Percentiles rank a stretch among this genome's conserved stretches.
Evolutionary conservation across 2,113 vertebrate genomes (phyloP).

Genomic region (Oreochromis aureus): DNA sequence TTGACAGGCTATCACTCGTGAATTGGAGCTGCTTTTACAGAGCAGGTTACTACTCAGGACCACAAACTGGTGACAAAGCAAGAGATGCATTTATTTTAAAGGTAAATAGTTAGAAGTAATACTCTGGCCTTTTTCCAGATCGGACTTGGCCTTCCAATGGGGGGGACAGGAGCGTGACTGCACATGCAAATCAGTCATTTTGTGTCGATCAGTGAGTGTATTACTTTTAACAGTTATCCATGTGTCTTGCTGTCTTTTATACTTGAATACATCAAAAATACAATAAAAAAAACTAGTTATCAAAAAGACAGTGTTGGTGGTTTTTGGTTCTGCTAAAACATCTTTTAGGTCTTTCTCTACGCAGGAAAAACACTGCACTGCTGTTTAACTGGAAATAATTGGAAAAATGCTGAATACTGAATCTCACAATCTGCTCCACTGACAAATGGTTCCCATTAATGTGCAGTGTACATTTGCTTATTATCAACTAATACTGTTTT

Average conservation of each 20-base stretch:
- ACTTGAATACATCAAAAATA: fast-evolving
- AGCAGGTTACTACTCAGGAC: background rate
- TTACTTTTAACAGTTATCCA: background rate
- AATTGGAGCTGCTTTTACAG: background rate
- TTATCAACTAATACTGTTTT: background rate
- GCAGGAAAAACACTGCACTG: background rate
- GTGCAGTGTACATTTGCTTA: background rate
- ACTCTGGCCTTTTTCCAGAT: background rate
- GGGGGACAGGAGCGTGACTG: background rate
- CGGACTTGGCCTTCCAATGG: background rate
- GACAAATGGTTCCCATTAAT: background rate
- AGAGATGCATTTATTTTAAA: background rate
- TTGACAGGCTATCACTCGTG: background rate
- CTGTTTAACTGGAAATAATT: background rate
- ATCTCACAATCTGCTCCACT: background rate
- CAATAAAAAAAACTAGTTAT: background rate
- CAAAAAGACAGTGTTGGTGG: fast-evolving
- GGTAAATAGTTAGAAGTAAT: background rate
- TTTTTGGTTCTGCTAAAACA: background rate
- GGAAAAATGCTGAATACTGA: background rate
- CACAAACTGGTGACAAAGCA: background rate
- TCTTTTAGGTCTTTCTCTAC: background rate
- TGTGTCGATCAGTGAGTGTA: background rate
- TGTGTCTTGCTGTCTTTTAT: background rate
- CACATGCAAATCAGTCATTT: background rate